phyloP scores from a whole-genome alignment of 2,888 invertebrate species.

The Adelognathus sp. region DNA sequence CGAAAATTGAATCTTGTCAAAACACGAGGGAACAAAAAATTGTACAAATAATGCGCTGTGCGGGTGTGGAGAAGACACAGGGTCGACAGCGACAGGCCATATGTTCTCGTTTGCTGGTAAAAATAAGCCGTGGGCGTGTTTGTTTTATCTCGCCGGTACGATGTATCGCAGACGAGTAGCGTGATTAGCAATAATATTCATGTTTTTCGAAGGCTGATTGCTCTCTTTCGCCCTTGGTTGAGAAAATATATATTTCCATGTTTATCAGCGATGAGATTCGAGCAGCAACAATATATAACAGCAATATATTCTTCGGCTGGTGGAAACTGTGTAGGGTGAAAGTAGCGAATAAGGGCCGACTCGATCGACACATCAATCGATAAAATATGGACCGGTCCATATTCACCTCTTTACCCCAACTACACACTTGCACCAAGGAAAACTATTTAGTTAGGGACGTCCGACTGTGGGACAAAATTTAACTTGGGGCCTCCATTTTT shows the following conservation, averaged over 20 bases:
- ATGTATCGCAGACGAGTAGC: slow-evolving; percentile 6
- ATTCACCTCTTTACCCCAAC: no score
- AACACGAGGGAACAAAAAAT: slow-evolving; percentile 4
- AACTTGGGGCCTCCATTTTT: no score
- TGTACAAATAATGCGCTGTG: slow-evolving; percentile 13
- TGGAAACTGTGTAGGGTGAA: no score
- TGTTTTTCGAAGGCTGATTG: slow-evolving; percentile 55
- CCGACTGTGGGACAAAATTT: no score
- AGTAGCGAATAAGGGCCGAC: no score
- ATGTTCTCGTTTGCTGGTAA: slow-evolving; percentile 30
- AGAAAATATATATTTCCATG: background rate
- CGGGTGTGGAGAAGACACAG: background rate
- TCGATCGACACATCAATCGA: no score
- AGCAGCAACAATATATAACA: no score
- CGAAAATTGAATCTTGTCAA: slow-evolving; percentile 16
- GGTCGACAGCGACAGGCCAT: background rate
- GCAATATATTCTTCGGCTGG: no score
- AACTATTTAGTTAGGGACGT: no score
- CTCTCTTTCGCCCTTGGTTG: background rate
- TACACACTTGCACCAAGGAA: no score
- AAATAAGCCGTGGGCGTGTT: slow-evolving; percentile 53
- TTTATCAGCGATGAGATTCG: background rate
- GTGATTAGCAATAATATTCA: slow-evolving; percentile 54
- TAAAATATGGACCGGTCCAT: no score
- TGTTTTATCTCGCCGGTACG: slow-evolving; percentile 32